These are phyloP conservation scores for Syrista parreyssii DNA, from an alignment of 2,888 invertebrate species.

Conservation along the genomic window DNA sequence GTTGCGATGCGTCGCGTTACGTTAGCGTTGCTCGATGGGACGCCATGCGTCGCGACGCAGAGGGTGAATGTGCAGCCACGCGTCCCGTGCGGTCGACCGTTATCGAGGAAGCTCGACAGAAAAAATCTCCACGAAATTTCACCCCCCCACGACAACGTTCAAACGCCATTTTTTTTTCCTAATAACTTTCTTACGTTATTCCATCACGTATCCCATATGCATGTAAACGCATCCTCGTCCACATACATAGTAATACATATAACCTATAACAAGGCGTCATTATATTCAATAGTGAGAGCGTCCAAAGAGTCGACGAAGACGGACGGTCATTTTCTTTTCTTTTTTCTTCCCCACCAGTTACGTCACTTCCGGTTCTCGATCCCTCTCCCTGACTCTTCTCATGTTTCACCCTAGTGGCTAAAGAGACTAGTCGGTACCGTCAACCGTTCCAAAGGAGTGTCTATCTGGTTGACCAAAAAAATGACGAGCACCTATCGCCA, in stretches of 20 bases:
- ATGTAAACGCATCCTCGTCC: not conserved
- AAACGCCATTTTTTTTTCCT: not conserved
- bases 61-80: constrained; percentile 55
- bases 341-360: not conserved
- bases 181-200: not conserved
- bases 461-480: not conserved
- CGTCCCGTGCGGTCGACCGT: constrained; percentile 55
- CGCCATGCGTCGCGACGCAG: constrained; percentile 30
- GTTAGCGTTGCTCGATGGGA: constrained; percentile 25
- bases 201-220: not conserved
- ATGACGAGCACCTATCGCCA: not conserved
- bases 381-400: not conserved
- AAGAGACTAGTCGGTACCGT: not conserved
- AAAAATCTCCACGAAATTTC: not conserved
- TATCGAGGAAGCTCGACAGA: not conserved
- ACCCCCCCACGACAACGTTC: not conserved
- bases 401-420: not conserved
- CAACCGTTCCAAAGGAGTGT: not conserved
- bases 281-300: not conserved
- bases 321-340: constrained; percentile 20
- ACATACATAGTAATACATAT: not conserved
- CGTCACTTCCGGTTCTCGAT: not conserved
- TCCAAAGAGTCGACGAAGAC: not conserved
- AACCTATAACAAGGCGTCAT: not conserved
- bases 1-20: constrained; percentile 46